Conservation (phyloP, 2,888 invertebrate genomes). For the Schizotus pectinicornis region DNA sequence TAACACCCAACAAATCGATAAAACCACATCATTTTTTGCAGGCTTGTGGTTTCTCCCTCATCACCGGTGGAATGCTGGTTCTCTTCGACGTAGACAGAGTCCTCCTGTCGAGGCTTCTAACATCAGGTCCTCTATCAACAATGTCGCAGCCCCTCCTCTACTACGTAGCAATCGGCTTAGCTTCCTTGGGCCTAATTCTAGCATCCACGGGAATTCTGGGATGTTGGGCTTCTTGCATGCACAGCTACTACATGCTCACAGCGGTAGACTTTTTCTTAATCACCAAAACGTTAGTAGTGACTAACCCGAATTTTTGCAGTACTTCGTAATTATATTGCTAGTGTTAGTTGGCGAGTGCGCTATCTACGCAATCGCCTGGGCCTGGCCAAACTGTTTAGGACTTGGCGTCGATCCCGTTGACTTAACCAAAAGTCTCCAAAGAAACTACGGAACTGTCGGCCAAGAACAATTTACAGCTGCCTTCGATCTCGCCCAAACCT, state of each 20-base stretch:
- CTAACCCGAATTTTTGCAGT: conserved; percentile 60
- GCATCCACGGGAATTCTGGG: conserved; percentile 75
- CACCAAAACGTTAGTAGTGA: conserved; percentile 2
- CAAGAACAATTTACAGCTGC: conserved; percentile 79
- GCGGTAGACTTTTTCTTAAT: conserved; percentile 62
- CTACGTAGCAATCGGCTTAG: conserved; percentile 74
- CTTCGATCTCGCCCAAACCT: conserved; percentile 77
- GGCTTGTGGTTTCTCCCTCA: conserved; percentile 75
- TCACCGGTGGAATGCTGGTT: conserved; percentile 74
- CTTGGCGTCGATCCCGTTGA: conserved; percentile 71
- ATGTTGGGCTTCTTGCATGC: conserved; percentile 81
- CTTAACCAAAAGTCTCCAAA: conserved; percentile 74
- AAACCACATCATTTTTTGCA: conserved; percentile 53
- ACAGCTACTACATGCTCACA: conserved; percentile 75
- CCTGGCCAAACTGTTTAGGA: conserved; percentile 81
- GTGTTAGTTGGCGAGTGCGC: conserved; percentile 74
- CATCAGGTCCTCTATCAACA: conserved; percentile 65
- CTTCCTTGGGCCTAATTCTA: conserved; percentile 72
- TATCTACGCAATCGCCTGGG: conserved; percentile 71
- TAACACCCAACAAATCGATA: too few species aligned
- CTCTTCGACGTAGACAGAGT: conserved; percentile 75
- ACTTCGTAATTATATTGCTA: conserved; percentile 72
- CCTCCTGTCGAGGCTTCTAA: conserved; percentile 73
- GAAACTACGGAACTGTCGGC: conserved; percentile 79
- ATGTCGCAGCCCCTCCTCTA: conserved; percentile 77